Conservation (phyloP, 2,797 vertebrate species). For the Acanthurus leucopareius region DNA sequence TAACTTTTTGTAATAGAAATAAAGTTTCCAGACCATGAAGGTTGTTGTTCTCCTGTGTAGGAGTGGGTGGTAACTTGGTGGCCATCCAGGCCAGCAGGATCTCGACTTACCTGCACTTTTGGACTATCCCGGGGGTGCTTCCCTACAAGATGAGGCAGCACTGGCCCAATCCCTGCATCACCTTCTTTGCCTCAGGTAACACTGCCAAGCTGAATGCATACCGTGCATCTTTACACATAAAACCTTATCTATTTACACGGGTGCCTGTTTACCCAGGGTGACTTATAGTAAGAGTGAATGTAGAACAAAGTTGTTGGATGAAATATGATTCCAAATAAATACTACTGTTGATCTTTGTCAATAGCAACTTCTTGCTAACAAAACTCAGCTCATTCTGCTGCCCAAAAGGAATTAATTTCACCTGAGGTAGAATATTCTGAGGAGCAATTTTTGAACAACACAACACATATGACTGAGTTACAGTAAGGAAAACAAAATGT, state of each 20-base stretch:
- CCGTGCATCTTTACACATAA: not conserved
- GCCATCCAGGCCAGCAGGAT: constrained; percentile 97
- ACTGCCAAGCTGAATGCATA: not conserved
- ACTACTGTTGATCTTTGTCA: no score
- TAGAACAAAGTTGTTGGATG: not conserved
- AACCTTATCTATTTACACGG: not conserved
- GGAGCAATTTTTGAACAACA: no score
- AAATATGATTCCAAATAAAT: no score
- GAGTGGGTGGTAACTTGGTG: constrained; percentile 96
- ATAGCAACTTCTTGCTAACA: no score
- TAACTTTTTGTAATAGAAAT: not conserved
- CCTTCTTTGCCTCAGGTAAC: constrained; percentile 93
- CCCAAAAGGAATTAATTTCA: no score
- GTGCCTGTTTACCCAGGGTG: not conserved
- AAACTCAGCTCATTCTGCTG: not conserved
- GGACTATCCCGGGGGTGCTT: constrained; percentile 93
- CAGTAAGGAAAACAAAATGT: not conserved
- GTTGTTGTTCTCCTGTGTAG: constrained; percentile 72
- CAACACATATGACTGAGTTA: not conserved
- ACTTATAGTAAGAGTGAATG: not conserved
- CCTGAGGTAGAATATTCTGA: no score
- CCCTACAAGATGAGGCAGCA: constrained; percentile 93
- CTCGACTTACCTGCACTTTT: constrained; percentile 95
- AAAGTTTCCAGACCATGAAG: no score
- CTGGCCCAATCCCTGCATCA: constrained; percentile 92